phyloP scores from a whole-genome alignment of 2,888 invertebrate genomes.

The Taenaris catops region DNA sequence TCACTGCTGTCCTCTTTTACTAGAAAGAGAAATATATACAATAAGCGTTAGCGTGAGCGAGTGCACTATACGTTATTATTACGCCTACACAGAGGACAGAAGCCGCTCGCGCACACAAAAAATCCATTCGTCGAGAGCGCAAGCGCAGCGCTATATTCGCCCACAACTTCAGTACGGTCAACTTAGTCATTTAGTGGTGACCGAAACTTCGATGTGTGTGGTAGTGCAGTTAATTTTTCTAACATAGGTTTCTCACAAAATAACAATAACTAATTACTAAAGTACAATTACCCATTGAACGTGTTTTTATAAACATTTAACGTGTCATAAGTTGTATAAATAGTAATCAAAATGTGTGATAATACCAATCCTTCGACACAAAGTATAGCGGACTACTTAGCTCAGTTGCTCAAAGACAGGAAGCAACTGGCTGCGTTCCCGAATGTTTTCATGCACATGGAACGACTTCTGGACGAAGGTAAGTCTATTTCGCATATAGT shows the following conservation, averaged over 20 bases:
- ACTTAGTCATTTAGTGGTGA: conserved; percentile 76
- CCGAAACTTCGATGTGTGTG: conserved; percentile 76
- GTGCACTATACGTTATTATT: conserved; percentile 58
- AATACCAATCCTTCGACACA: conserved; percentile 88
- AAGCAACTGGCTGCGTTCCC: conserved; percentile 99
- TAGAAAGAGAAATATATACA: conserved; percentile 35
- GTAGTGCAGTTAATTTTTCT: conserved; percentile 78
- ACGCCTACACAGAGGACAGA: conserved; percentile 69
- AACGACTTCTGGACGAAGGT: conserved; percentile 99
- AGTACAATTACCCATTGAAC: conserved; percentile 66
- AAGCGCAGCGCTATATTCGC: conserved; percentile 74
- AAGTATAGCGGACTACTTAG: conserved; percentile 99
- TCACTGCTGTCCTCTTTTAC: conserved; percentile 33
- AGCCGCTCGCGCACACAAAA: conserved; percentile 75
- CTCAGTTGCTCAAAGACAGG: conserved; percentile 99
- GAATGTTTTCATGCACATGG: conserved; percentile 99
- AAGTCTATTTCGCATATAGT: conserved; percentile 56
- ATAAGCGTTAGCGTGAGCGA: conserved; percentile 40
- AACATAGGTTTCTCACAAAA: conserved; percentile 72
- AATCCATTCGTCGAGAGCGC: conserved; percentile 66
- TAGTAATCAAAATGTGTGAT: conserved; percentile 76
- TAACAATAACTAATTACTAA: conserved; percentile 75
- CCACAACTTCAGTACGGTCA: conserved; percentile 77
- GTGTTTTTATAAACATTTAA: conserved; percentile 66
- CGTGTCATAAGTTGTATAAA: conserved; percentile 64